Percentiles rank a stretch among this genome's conserved stretches.
Conservation (phyloP, 2,113 vertebrate species). For the Aphyosemion australe region DNA sequence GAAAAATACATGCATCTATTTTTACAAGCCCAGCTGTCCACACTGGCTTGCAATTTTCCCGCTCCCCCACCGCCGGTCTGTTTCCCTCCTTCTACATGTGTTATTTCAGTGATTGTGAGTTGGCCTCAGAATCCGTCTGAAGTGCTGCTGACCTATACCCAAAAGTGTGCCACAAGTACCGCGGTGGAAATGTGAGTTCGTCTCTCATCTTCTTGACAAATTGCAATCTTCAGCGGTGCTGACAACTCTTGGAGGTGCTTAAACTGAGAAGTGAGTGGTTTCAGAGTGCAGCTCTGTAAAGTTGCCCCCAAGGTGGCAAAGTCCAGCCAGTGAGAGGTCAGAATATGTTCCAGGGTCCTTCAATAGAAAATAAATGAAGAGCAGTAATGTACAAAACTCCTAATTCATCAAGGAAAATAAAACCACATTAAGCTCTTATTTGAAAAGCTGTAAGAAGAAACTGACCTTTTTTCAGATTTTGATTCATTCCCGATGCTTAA, state of each 20-base stretch:
- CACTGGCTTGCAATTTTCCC: constrained; percentile 1
- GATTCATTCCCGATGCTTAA: background rate
- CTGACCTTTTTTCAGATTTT: background rate
- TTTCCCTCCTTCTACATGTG: constrained; percentile 3
- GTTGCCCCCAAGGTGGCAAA: constrained; percentile 1
- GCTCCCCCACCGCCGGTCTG: background rate
- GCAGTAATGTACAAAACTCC: background rate
- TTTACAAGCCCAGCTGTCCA: constrained; percentile 13
- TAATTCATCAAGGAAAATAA: background rate
- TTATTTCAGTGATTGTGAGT: background rate
- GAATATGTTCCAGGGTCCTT: constrained; percentile 7
- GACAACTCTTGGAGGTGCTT: constrained; percentile 11
- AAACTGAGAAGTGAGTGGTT: constrained; percentile 2
- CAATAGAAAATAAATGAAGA: background rate
- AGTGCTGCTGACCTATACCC: background rate
- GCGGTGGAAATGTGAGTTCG: constrained; percentile 6
- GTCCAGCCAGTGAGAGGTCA: constrained; percentile 10
- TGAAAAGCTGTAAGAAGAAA: no score
- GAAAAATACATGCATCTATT: constrained; percentile 7
- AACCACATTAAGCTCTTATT: no score
- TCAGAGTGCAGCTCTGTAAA: constrained; percentile 9
- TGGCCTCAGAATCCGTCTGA: background rate
- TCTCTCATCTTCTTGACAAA: constrained; percentile 25
- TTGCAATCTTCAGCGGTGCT: constrained; percentile 11
- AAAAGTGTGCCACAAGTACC: constrained; percentile 2